Base-by-base conservation (phyloP, 2,888 invertebrate genomes). In the Carabus problematicus region DNA sequence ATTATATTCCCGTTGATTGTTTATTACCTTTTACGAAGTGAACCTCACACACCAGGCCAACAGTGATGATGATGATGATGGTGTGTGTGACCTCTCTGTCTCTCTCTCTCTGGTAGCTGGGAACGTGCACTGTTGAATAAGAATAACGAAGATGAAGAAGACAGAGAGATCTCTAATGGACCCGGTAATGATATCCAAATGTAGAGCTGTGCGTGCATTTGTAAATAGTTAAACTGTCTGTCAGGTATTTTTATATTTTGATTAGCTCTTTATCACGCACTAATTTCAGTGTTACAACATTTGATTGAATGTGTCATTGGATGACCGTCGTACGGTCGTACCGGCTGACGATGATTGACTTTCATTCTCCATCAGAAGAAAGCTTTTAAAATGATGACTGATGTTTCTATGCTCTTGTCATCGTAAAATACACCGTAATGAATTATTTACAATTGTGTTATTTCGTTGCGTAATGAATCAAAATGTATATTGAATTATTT, bases 321-420 rank as follows among this genome's bases (percentile, higher is more conserved):
- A 29, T 19, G 47, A 43, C 9, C 6, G 29, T 29, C n/a, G 29
- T 61, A 45, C 8, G 9, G 9, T 61, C n/a, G 29, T 61, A 45
- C 8, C 3, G 9, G 43, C 18, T 29, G 19, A 61, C 47, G 61
- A 19, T 61, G 61, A 61, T 61, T 61, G 61, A 61, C 61, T 61
- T 43, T 60, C 42, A 29, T 43, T 45, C 61, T 55, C 11, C 8
- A 39, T 29, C 11, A 12, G 61, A 61, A 61, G 61, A 61, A 61
- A 61, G 61, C 61, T 61, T 61, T 61, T 61, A 43, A 61, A 61
- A 61, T 42, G 45, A 61, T 61, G 61, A 61, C 61, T 61, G 61
- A 61, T 61, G 61, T 45, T 45, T 61, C 61, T 61, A 45, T 61
- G 43, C 45, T 42, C n/a, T 18, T 8, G n/a, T 45, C 45, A 45